A percentile compares a stretch with the other conserved stretches of the same genome.
Evolutionary conservation across 2,888 invertebrate species (phyloP).

Genomic region (Fragum whitleyi): DNA sequence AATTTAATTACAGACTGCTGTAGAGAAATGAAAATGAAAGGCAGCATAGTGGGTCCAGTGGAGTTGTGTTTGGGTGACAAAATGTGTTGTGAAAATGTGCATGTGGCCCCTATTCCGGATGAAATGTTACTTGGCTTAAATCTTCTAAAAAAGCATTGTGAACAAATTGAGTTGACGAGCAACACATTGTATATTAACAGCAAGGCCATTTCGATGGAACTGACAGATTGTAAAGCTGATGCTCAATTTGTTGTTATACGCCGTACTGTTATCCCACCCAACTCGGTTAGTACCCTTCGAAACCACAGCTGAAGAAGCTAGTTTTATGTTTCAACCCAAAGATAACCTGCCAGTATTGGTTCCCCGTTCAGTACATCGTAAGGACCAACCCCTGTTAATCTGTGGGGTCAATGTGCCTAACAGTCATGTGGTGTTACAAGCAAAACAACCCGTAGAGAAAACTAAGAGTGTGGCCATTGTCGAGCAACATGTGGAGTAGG

Average conservation of each 20-base stretch:
- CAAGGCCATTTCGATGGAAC: not conserved
- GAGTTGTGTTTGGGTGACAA: not conserved
- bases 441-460: not conserved
- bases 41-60: not conserved
- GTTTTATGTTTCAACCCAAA: constrained; percentile 1
- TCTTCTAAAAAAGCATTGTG: constrained; percentile 9
- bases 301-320: not conserved
- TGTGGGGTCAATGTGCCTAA: constrained; percentile 29
- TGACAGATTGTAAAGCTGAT: not conserved
- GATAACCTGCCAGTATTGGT: not conserved
- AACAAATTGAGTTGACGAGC: constrained; percentile 5
- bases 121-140: constrained; percentile 29
- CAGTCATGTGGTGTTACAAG: not conserved
- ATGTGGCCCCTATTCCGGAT: constrained; percentile 29
- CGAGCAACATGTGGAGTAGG: not conserved
- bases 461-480: not conserved
- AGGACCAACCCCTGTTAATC: not conserved
- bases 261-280: constrained; percentile 18
- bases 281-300: constrained; percentile 9
- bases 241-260: not conserved
- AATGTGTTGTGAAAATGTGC: constrained; percentile 17
- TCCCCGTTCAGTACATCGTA: not conserved
- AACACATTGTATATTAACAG: constrained; percentile 18
- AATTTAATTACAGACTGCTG: not conserved
- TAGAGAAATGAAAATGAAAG: constrained; percentile 1